Conservation (phyloP, 2,797 vertebrate species). For the Gymnoscopelus braueri region DNA sequence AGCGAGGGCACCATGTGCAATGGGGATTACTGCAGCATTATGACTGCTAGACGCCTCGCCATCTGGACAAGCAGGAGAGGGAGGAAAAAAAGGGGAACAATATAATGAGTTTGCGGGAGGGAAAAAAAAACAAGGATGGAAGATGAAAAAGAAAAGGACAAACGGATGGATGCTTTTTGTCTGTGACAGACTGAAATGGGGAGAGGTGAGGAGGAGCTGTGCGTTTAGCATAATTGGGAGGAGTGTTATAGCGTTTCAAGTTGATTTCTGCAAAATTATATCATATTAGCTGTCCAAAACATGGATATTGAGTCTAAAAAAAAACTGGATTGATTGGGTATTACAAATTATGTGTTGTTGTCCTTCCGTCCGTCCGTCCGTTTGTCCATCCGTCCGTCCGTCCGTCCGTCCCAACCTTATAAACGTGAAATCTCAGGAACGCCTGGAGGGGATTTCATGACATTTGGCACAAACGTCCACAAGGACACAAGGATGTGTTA, state of each 20-base stretch:
- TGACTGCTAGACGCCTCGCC: constrained; percentile 71
- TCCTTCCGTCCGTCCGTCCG: too few species aligned
- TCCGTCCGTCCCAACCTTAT: too few species aligned
- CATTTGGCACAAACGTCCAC: too few species aligned
- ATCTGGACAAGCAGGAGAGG: constrained; percentile 71
- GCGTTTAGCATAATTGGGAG: too few species aligned
- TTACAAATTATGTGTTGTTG: too few species aligned
- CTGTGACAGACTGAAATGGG: not conserved
- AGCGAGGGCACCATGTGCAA: constrained; percentile 75
- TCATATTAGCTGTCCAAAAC: not conserved
- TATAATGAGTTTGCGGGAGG: constrained; percentile 61
- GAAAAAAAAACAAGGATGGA: constrained; percentile 36
- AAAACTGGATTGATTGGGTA: too few species aligned
- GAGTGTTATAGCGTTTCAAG: too few species aligned
- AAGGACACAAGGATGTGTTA: too few species aligned
- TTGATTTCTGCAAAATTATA: too few species aligned
- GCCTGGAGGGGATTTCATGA: too few species aligned
- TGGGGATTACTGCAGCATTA: constrained; percentile 76
- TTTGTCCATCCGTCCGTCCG: too few species aligned
- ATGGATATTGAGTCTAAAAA: not conserved
- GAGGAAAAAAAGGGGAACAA: constrained; percentile 36
- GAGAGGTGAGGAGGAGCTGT: not conserved
- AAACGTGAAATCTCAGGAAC: too few species aligned
- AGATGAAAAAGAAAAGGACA: constrained; percentile 36
- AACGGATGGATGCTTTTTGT: constrained; percentile 41